A percentile compares a stretch with the other conserved stretches of the same genome.
Evolutionary conservation across 2,888 invertebrate genomes (phyloP).

Genomic region (Adelphocoris suturalis): DNA sequence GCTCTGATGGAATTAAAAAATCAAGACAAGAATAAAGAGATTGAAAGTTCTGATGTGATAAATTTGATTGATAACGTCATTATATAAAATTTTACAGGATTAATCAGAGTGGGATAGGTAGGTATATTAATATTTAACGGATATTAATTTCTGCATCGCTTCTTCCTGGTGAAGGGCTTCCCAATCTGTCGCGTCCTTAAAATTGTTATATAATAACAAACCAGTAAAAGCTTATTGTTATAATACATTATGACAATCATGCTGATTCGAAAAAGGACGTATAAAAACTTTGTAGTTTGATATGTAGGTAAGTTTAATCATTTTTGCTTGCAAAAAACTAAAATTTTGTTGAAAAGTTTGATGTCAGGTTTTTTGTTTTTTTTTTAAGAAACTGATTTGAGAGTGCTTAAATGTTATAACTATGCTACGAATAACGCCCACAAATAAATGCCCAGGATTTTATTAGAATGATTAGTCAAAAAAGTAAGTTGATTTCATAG

Average conservation of each 20-base stretch:
- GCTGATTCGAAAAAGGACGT: conserved; percentile 24
- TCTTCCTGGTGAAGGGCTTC: too few relatives aligned
- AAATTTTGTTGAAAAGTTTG: neutral
- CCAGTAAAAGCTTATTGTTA: neutral
- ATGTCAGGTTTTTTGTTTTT: too few relatives aligned
- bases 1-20: conserved; percentile 36
- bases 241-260: neutral
- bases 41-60: neutral
- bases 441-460: conserved; percentile 2
- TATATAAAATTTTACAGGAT: too few relatives aligned
- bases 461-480: neutral
- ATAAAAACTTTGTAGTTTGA: conserved; percentile 26
- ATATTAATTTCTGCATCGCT: too few relatives aligned
- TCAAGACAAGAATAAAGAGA: neutral
- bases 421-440: neutral
- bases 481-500: conserved; percentile 5
- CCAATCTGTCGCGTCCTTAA: too few relatives aligned
- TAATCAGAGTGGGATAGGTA: too few relatives aligned
- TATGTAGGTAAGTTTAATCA: conserved; percentile 19
- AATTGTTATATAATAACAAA: too few relatives aligned
- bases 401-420: neutral
- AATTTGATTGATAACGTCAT: too few relatives aligned
- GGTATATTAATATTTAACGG: too few relatives aligned
- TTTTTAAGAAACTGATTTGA: neutral
- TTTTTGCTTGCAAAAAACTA: neutral